Percentiles rank a stretch among this genome's conserved stretches.
These are phyloP conservation scores for Pleuronectes platessa DNA, from an alignment of 2,113 vertebrate genomes.

Conservation along the genomic window DNA sequence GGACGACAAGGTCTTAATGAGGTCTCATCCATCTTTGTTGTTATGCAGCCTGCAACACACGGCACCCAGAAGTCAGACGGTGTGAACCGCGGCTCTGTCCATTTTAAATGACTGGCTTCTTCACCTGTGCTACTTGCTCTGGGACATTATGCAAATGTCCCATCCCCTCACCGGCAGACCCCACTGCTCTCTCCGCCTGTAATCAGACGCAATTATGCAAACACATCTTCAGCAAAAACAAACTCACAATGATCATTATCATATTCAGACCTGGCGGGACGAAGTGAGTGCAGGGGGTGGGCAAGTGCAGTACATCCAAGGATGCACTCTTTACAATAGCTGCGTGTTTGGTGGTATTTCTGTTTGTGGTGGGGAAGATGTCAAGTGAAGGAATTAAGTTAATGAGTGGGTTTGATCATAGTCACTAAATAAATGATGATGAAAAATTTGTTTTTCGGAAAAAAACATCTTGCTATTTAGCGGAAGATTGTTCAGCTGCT, in stretches of 20 bases:
- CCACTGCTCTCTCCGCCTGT: constrained; percentile 52
- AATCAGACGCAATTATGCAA: constrained; percentile 72
- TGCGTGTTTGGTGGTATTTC: constrained; percentile 4
- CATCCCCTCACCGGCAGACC: constrained; percentile 50
- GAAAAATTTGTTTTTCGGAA: not conserved
- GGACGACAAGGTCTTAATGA: constrained; percentile 49
- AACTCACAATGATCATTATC: constrained; percentile 65
- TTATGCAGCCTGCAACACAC: constrained; percentile 39
- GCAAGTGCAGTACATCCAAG: constrained; percentile 38
- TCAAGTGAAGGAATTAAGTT: constrained; percentile 37
- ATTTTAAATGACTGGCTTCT: constrained; percentile 70
- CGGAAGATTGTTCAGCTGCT: not conserved
- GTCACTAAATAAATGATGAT: constrained; percentile 6
- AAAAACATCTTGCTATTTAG: not conserved
- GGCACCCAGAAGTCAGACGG: constrained; percentile 48
- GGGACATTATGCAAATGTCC: constrained; percentile 79
- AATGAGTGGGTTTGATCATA: constrained; percentile 36
- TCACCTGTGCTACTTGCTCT: constrained; percentile 64
- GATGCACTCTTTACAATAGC: constrained; percentile 11
- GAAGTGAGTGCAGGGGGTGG: constrained; percentile 30
- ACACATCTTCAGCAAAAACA: constrained; percentile 63
- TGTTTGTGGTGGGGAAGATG: not conserved
- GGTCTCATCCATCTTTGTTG: constrained; percentile 59
- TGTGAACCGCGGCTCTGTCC: constrained; percentile 53
- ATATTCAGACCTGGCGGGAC: constrained; percentile 35